A percentile compares a stretch with the other conserved stretches of the same genome.
phyloP scores from a whole-genome alignment of 2,888 invertebrate genomes.

The Scelioninae gen. 2 region DNA sequence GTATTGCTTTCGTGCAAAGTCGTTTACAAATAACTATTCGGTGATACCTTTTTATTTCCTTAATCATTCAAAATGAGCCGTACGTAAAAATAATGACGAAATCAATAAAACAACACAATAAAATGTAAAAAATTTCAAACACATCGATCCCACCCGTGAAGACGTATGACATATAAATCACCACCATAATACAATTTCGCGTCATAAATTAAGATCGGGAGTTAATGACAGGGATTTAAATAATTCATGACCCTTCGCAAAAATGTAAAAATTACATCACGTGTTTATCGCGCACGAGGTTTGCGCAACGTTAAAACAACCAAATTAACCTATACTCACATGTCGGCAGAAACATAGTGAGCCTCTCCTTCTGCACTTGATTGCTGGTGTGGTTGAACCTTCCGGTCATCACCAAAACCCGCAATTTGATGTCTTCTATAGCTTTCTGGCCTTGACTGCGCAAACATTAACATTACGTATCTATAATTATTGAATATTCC shows the following conservation, averaged over 20 bases:
- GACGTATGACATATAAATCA: conserved; percentile 30
- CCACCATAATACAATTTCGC: conserved; percentile 33
- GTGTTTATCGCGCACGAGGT: conserved; percentile 26
- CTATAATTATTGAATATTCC: conserved; percentile 53
- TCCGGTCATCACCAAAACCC: conserved; percentile 71
- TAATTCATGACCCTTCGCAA: conserved; percentile 45
- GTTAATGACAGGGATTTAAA: conserved; percentile 36
- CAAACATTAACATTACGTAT: conserved; percentile 55
- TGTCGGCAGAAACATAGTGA: conserved; percentile 75
- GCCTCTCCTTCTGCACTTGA: conserved; percentile 72
- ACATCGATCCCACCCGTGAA: conserved; percentile 6
- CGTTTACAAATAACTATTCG: no score
- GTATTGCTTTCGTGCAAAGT: no score
- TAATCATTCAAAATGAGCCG: no score
- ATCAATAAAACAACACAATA: conserved; percentile 4
- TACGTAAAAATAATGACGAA: neutral
- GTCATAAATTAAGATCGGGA: conserved; percentile 45
- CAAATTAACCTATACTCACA: conserved; percentile 71
- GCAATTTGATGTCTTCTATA: conserved; percentile 72
- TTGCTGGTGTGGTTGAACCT: conserved; percentile 70
- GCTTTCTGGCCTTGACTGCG: conserved; percentile 72
- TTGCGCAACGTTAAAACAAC: conserved; percentile 48
- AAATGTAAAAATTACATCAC: conserved; percentile 52
- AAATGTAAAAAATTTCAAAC: conserved; percentile 4
- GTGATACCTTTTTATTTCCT: no score